These are phyloP conservation scores for Protobothrops mucrosquamatus DNA, from an alignment of 2,113 vertebrate species.

Conservation along the genomic window DNA sequence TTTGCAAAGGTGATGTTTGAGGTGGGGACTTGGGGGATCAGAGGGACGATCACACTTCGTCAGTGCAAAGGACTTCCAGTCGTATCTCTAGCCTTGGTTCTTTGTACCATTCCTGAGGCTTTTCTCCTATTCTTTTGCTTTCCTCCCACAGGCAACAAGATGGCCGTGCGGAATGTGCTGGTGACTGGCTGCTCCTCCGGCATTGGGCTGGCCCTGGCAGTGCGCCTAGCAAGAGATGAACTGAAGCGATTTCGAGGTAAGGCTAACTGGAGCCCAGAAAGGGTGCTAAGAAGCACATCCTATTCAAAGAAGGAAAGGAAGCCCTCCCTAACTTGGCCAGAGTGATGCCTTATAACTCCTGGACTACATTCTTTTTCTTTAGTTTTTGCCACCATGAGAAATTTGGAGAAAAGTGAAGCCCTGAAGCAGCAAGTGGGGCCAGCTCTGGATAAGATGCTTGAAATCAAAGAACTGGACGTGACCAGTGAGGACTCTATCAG, in stretches of 20 bases:
- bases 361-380: neutral
- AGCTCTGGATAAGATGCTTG: conserved; percentile 60
- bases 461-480: conserved; percentile 68
- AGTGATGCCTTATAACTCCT: neutral
- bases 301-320: neutral
- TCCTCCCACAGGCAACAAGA: neutral
- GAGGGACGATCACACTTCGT: neutral
- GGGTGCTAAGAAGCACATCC: neutral
- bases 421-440: conserved; percentile 67
- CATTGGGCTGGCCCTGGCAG: conserved; percentile 3
- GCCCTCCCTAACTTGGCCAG: neutral
- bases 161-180: conserved; percentile 18
- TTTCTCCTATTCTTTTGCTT: neutral
- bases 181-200: conserved; percentile 22
- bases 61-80: too few relatives aligned
- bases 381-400: conserved; percentile 76
- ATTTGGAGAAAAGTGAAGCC: conserved; percentile 59
- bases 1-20: neutral
- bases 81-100: neutral
- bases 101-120: neutral
- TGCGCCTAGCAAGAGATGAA: conserved; percentile 28
- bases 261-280: neutral
- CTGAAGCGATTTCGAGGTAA: conserved; percentile 26
- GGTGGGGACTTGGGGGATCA: neutral
- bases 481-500: conserved; percentile 66